Evolutionary conservation across 2,113 vertebrate species (phyloP).

Genomic region (Erinaceus europaeus): DNA sequence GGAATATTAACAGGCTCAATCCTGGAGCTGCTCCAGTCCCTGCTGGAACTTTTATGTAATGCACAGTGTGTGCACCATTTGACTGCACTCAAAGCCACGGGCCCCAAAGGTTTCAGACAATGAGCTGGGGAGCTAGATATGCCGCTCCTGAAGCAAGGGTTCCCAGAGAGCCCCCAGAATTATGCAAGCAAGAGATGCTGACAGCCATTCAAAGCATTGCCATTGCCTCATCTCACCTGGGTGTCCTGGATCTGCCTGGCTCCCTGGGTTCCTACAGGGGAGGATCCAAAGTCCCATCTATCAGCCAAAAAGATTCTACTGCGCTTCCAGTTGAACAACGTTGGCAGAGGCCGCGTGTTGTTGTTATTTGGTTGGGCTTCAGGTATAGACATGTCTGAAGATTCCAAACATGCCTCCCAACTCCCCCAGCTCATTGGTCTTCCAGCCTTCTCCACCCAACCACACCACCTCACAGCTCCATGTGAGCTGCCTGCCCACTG

Average conservation of each 20-base stretch:
- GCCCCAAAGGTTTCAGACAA: neutral
- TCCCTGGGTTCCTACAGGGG: slow-evolving; percentile 5
- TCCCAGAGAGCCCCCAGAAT: neutral
- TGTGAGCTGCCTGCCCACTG: neutral
- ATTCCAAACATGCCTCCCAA: slow-evolving; percentile 76
- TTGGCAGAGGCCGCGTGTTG: slow-evolving; percentile 11
- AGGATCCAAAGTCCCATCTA: neutral
- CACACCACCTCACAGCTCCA: neutral
- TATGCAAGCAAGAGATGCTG: neutral
- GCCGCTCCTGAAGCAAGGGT: neutral
- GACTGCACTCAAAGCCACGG: neutral
- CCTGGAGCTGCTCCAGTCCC: neutral
- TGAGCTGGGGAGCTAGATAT: neutral
- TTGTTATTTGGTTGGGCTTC: slow-evolving; percentile 43
- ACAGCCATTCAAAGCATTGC: neutral
- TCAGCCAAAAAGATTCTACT: neutral
- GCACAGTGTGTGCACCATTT: neutral
- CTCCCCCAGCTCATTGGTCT: neutral
- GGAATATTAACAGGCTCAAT: neutral
- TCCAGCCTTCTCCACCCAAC: neutral
- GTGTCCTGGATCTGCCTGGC: neutral
- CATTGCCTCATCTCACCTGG: neutral
- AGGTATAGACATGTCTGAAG: slow-evolving; percentile 75
- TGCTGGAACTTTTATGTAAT: neutral
- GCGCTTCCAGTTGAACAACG: neutral